phyloP scores from a whole-genome alignment of 2,888 invertebrate genomes.

The Lysandra bellargus region DNA sequence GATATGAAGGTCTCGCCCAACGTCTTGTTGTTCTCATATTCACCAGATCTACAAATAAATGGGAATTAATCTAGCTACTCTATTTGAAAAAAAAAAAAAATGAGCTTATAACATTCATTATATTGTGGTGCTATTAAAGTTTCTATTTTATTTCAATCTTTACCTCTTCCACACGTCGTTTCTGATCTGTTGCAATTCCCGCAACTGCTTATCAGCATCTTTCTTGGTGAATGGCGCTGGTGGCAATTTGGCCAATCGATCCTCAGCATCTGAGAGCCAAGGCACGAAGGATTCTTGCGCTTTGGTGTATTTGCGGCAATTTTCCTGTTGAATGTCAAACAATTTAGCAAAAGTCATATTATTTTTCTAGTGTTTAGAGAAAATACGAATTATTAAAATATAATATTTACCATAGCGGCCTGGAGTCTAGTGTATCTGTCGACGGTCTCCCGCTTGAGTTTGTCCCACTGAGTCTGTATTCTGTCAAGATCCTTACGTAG shows the following conservation, averaged over 20 bases:
- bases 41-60: conserved; percentile 84
- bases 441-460: conserved; percentile 91
- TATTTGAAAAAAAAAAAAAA: neutral
- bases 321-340: conserved; percentile 78
- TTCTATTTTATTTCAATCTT: conserved; percentile 28
- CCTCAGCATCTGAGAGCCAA: conserved; percentile 93
- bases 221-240: conserved; percentile 91
- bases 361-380: neutral
- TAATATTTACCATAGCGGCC: conserved; percentile 84
- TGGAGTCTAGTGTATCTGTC: conserved; percentile 93
- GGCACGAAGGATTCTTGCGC: conserved; percentile 92
- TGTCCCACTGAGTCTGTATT: conserved; percentile 95
- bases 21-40: conserved; percentile 93
- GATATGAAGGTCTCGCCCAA: conserved; percentile 93
- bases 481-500: conserved; percentile 88
- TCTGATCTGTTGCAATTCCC: conserved; percentile 92
- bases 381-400: neutral
- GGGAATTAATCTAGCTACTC: neutral
- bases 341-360: neutral
- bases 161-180: conserved; percentile 94
- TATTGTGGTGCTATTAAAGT: no score
- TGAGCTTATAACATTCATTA: neutral
- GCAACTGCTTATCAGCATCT: conserved; percentile 92
- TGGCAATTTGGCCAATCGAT: conserved; percentile 88
- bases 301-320: conserved; percentile 93